A percentile compares a stretch with the other conserved stretches of the same genome.
phyloP scores from a whole-genome alignment of 1,140 invertebrate genomes.

The Mylabris phalerata region DNA sequence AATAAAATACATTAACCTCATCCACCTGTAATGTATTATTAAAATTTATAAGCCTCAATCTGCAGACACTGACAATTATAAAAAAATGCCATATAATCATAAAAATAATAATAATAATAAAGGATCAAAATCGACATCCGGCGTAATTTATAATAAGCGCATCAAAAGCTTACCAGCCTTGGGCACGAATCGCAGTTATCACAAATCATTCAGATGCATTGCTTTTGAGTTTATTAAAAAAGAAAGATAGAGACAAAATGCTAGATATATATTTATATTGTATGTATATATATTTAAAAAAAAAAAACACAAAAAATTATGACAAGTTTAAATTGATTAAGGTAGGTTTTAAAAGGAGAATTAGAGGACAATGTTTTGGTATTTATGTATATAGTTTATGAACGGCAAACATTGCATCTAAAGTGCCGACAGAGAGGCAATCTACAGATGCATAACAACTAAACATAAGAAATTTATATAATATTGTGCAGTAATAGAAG shows the following conservation, averaged over 20 bases:
- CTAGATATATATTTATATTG: too few species aligned
- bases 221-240: too few species aligned
- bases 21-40: slow-evolving; percentile 19
- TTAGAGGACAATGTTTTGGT: too few species aligned
- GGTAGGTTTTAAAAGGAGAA: too few species aligned
- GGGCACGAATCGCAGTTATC: slow-evolving; percentile 5
- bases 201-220: too few species aligned
- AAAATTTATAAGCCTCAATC: slow-evolving; percentile 12
- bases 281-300: too few species aligned
- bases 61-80: slow-evolving; percentile 8
- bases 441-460: slow-evolving; percentile 28
- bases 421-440: slow-evolving; percentile 33
- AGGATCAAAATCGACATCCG: slow-evolving; percentile 4
- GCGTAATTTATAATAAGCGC: slow-evolving; percentile 8
- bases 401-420: slow-evolving; percentile 23
- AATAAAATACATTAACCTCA: background rate
- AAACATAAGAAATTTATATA: slow-evolving; percentile 11
- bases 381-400: too few species aligned
- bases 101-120: background rate
- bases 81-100: too few species aligned
- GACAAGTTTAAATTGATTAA: too few species aligned
- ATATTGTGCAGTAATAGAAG: too few species aligned
- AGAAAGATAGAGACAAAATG: too few species aligned
- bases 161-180: slow-evolving; percentile 31
- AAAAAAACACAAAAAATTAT: too few species aligned